Evolutionary conservation across 2,888 invertebrate species (phyloP).

Genomic region (Acleris sparsana): DNA sequence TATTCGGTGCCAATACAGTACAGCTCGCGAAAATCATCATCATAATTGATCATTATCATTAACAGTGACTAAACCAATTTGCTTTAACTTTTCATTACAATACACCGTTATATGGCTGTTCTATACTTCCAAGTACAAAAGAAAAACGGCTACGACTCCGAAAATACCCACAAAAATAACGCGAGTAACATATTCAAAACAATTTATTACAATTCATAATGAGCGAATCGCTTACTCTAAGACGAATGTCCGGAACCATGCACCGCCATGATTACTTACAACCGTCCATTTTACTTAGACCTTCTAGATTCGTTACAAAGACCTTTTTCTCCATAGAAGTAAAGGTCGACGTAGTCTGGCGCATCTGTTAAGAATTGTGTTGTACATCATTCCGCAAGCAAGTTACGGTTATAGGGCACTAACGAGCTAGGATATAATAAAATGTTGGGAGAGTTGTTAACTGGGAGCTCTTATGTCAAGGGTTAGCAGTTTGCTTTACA

Average conservation of each 20-base stretch:
- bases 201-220: slow-evolving; percentile 36
- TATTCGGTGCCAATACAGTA: too few relatives aligned
- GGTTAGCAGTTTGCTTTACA: neutral
- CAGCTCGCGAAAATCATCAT: too few relatives aligned
- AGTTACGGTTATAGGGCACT: slow-evolving; percentile 13
- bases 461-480: neutral
- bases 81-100: too few relatives aligned
- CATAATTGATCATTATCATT: too few relatives aligned
- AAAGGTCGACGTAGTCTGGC: slow-evolving; percentile 5
- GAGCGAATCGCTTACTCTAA: slow-evolving; percentile 36
- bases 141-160: neutral
- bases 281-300: neutral
- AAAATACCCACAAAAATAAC: neutral
- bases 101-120: too few relatives aligned
- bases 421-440: slow-evolving; percentile 14
- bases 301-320: neutral
- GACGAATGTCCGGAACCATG: slow-evolving; percentile 35
- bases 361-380: slow-evolving; percentile 19
- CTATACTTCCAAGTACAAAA: neutral
- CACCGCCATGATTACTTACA: slow-evolving; percentile 25
- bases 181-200: slow-evolving; percentile 28
- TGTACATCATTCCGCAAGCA: slow-evolving; percentile 20
- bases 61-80: too few relatives aligned
- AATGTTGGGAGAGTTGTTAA: slow-evolving; percentile 5
- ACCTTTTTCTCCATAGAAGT: neutral